A percentile compares a stretch with the other conserved stretches of the same genome.
These are phyloP conservation scores for Leptinotarsa lineolata DNA, from an alignment of 1,140 invertebrate genomes.

Conservation along the genomic window DNA sequence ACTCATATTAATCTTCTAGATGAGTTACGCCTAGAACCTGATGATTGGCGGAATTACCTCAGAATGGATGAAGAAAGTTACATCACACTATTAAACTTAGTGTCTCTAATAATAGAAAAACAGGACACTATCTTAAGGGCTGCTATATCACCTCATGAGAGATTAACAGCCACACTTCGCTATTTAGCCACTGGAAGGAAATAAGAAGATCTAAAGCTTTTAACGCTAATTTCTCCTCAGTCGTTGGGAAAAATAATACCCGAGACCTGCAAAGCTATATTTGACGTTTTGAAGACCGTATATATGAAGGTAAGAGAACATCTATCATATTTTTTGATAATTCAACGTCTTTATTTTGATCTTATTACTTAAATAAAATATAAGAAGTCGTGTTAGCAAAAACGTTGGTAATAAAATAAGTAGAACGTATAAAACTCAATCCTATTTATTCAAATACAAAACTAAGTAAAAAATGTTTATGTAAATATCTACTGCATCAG, in stretches of 20 bases:
- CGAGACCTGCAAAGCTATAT: constrained; percentile 35
- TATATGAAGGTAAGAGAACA: constrained; percentile 24
- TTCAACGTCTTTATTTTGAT: no score
- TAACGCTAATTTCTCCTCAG: constrained; percentile 20
- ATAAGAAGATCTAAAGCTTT: constrained; percentile 38
- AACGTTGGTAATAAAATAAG: not conserved
- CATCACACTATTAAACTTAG: constrained; percentile 17
- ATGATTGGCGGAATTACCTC: constrained; percentile 40
- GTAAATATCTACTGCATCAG: not conserved
- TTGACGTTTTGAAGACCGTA: constrained; percentile 24
- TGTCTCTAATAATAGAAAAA: not conserved
- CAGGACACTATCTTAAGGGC: not conserved
- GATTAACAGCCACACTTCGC: constrained; percentile 21
- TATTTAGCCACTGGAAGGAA: constrained; percentile 21
- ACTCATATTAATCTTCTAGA: constrained; percentile 3
- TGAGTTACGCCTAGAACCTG: constrained; percentile 38
- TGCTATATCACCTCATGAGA: constrained; percentile 28
- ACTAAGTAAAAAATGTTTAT: not conserved
- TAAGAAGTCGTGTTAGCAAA: not conserved
- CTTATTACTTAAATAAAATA: not conserved
- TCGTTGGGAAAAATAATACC: constrained; percentile 33
- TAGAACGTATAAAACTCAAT: not conserved
- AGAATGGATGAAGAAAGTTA: constrained; percentile 32
- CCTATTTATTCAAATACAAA: not conserved
- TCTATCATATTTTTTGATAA: no score